phyloP scores from a whole-genome alignment of 2,888 invertebrate species.

The Odontothrips loti region DNA sequence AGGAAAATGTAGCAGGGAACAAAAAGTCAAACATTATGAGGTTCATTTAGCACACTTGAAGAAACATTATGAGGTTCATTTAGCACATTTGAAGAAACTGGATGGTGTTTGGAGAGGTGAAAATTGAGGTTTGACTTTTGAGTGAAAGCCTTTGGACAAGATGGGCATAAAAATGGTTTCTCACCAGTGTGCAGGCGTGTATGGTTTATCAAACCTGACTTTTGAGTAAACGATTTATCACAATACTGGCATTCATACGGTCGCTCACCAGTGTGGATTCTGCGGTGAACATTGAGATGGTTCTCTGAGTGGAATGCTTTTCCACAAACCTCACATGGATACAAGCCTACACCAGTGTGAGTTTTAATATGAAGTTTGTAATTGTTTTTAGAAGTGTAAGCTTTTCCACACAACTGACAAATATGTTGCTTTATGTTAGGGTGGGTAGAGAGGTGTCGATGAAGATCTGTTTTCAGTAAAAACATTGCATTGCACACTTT shows the following conservation, averaged over 20 bases:
- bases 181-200: constrained; percentile 1
- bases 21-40: not conserved
- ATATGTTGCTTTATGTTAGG: not conserved
- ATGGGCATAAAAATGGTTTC: constrained; percentile 2
- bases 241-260: constrained; percentile 9
- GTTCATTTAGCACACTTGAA: not conserved
- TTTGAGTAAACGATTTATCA: constrained; percentile 16
- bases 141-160: constrained; percentile 3
- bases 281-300: constrained; percentile 4
- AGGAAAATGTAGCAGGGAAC: too few species aligned
- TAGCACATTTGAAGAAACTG: not conserved
- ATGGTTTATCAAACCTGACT: not conserved
- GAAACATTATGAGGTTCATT: not conserved
- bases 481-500: constrained; percentile 9
- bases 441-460: not conserved
- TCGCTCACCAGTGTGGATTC: not conserved
- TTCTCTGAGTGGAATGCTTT: constrained; percentile 14
- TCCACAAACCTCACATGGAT: constrained; percentile 7
- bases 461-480: not conserved
- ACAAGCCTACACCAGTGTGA: not conserved
- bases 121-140: constrained; percentile 16
- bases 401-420: constrained; percentile 4
- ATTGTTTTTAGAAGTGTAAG: constrained; percentile 8
- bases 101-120: not conserved
- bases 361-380: constrained; percentile 3